A percentile compares a stretch with the other conserved stretches of the same genome.
These are phyloP conservation scores for Lathronympha strigana DNA, from an alignment of 2,888 invertebrate species.

Conservation along the genomic window DNA sequence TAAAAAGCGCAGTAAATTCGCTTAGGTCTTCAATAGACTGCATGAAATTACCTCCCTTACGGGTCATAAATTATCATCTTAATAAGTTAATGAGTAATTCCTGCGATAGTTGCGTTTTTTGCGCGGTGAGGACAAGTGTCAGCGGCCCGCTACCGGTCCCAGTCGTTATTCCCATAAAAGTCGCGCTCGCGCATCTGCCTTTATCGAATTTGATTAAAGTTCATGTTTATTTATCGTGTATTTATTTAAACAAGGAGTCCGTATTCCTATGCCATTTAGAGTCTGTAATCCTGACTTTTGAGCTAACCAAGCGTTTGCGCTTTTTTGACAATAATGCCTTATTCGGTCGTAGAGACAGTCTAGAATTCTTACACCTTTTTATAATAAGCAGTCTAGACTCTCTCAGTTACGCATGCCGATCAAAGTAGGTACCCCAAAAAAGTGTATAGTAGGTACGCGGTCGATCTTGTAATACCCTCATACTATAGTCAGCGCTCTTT, in stretches of 20 bases:
- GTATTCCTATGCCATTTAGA: constrained; percentile 57
- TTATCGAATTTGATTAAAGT: constrained; percentile 82
- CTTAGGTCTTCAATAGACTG: constrained; percentile 57
- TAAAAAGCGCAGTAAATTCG: constrained; percentile 55
- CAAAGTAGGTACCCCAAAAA: constrained; percentile 2
- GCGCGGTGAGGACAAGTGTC: constrained; percentile 61
- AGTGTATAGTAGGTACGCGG: not conserved
- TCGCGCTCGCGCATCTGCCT: constrained; percentile 74
- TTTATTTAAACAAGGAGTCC: constrained; percentile 67
- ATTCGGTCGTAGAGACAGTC: constrained; percentile 2
- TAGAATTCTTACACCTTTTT: constrained; percentile 1
- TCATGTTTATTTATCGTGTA: constrained; percentile 79
- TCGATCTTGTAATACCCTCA: constrained; percentile 1
- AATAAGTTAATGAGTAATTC: constrained; percentile 82
- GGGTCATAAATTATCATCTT: constrained; percentile 81
- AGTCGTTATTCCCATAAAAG: constrained; percentile 78
- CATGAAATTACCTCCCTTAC: constrained; percentile 72
- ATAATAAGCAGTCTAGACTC: not conserved
- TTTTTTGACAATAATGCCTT: constrained; percentile 32
- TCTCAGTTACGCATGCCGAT: constrained; percentile 4
- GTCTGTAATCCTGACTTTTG: constrained; percentile 44
- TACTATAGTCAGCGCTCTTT: constrained; percentile 8
- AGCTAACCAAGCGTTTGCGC: constrained; percentile 9
- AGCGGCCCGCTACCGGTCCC: constrained; percentile 58
- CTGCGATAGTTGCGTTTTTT: constrained; percentile 77